Percentiles rank a stretch among this genome's conserved stretches.
Evolutionary conservation across 2,113 vertebrate species (phyloP).

Genomic region (Callaeas wilsoni): DNA sequence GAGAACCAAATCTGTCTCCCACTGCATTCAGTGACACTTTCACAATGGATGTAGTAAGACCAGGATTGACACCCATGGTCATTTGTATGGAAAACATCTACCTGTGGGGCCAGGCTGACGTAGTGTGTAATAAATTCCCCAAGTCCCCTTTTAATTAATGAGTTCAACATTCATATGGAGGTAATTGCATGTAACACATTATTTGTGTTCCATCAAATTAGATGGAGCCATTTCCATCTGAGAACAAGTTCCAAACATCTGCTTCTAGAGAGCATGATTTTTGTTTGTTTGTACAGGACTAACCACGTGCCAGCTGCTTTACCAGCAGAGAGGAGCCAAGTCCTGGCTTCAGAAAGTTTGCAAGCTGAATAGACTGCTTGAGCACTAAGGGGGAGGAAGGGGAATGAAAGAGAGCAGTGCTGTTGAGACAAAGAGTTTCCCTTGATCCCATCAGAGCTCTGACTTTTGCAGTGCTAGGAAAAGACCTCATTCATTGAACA

Average conservation of each 20-base stretch:
- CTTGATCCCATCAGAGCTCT: neutral
- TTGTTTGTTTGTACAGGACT: conserved; percentile 39
- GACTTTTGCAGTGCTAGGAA: neutral
- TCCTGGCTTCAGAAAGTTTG: neutral
- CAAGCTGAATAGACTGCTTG: neutral
- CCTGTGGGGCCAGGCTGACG: neutral
- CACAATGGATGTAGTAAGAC: neutral
- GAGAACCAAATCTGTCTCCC: neutral
- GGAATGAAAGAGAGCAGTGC: neutral
- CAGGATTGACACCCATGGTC: neutral
- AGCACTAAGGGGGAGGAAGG: neutral
- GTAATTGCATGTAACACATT: conserved; percentile 46
- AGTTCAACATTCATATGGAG: conserved; percentile 43
- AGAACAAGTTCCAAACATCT: conserved; percentile 52
- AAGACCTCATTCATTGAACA: neutral
- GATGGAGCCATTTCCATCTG: neutral
- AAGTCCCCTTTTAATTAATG: conserved; percentile 75
- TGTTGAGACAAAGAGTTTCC: neutral
- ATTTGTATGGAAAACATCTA: conserved; percentile 17
- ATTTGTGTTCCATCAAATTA: conserved; percentile 56
- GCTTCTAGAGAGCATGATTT: conserved; percentile 9
- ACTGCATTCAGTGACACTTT: neutral
- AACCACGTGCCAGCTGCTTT: conserved; percentile 25
- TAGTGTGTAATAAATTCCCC: conserved; percentile 59
- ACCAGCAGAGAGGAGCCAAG: neutral